Percentiles rank a stretch among this genome's conserved stretches.
phyloP scores from a whole-genome alignment of 2,113 vertebrate genomes.

The Corydoras sp. region DNA sequence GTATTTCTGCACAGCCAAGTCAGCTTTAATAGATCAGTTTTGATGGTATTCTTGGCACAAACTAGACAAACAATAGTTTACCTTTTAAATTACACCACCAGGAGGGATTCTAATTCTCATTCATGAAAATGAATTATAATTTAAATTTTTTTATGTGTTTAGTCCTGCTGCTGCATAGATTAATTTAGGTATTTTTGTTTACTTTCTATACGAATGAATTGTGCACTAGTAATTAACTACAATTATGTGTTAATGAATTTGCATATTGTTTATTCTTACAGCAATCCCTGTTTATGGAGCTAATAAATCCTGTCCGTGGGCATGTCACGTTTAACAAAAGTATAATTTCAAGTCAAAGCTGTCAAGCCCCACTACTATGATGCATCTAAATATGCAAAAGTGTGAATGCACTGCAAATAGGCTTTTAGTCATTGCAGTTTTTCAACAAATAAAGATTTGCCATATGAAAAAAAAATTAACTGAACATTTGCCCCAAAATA shows the following conservation, averaged over 20 bases:
- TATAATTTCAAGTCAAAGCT: slow-evolving; percentile 23
- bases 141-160: slow-evolving; percentile 13
- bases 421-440: slow-evolving; percentile 9
- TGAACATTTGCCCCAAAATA: neutral
- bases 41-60: neutral
- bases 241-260: slow-evolving; percentile 18
- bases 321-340: slow-evolving; percentile 21
- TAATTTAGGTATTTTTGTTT: slow-evolving; percentile 18
- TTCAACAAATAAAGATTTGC: slow-evolving; percentile 1
- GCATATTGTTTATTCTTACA: slow-evolving; percentile 7
- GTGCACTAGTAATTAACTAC: slow-evolving; percentile 21
- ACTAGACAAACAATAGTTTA: neutral
- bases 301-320: slow-evolving; percentile 20
- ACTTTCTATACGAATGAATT: slow-evolving; percentile 19
- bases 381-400: slow-evolving; percentile 15
- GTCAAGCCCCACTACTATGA: slow-evolving; percentile 12
- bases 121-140: slow-evolving; percentile 12
- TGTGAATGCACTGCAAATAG: neutral
- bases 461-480: slow-evolving; percentile 1
- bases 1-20: slow-evolving; percentile 6
- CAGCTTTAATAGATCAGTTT: neutral
- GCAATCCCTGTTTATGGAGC: slow-evolving; percentile 13
- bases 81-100: neutral
- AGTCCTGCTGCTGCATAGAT: slow-evolving; percentile 6
- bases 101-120: slow-evolving; percentile 4